These are phyloP conservation scores for Nomia melanderi DNA, from an alignment of 1,140 invertebrate species.

Conservation along the genomic window DNA sequence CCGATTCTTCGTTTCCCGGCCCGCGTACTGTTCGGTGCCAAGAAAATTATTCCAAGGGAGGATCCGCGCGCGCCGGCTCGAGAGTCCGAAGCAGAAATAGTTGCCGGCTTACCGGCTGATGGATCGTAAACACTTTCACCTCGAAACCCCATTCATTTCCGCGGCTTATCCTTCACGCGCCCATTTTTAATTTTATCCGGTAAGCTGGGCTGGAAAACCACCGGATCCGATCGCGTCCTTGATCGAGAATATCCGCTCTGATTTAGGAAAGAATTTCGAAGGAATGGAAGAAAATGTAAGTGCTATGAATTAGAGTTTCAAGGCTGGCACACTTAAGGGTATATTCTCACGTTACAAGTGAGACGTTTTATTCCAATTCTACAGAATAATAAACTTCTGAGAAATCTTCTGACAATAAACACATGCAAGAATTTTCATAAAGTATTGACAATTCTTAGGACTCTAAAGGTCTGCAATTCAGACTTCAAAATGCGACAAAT, in stretches of 20 bases:
- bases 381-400: too few relatives aligned
- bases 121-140: slow-evolving; percentile 44
- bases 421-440: too few relatives aligned
- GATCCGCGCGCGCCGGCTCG: neutral
- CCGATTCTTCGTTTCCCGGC: slow-evolving; percentile 12
- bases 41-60: slow-evolving; percentile 19
- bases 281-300: too few relatives aligned
- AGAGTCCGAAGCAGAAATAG: slow-evolving; percentile 19
- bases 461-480: too few relatives aligned
- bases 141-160: slow-evolving; percentile 13
- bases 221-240: neutral
- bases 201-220: neutral
- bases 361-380: too few relatives aligned
- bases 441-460: too few relatives aligned
- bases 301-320: too few relatives aligned
- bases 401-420: too few relatives aligned
- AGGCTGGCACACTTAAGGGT: too few relatives aligned
- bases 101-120: slow-evolving; percentile 7
- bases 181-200: slow-evolving; percentile 28
- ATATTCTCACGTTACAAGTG: too few relatives aligned
- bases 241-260: neutral
- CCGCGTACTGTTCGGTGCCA: neutral
- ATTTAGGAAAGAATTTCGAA: too few relatives aligned
- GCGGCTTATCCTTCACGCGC: slow-evolving; percentile 1
- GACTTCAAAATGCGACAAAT: too few relatives aligned